Base-by-base conservation (phyloP, 2,888 invertebrate genomes). In the Brenthis hecate region DNA sequence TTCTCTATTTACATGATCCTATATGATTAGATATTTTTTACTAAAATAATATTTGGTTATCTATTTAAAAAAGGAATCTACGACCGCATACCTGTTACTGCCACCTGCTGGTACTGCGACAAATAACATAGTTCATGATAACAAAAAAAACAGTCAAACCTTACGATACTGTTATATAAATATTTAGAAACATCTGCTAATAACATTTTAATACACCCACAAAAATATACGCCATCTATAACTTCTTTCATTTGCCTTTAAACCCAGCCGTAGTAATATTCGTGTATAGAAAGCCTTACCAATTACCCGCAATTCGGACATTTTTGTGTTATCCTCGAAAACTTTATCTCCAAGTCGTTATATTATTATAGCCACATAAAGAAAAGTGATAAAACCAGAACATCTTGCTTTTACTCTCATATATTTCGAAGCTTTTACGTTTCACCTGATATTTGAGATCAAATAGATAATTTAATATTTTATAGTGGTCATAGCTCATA, bases 381-480 rank as follows among this genome's bases (percentile, higher is more conserved):
- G 66, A 65, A 61, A 67, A 57, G 65, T 70, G 66, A 73, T 80
- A 74, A 75, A 73, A 69, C 75, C 72, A 78, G 79, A 80, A 76
- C 85, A 82, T 84, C 80, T 80, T 81, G 81, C 68, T 64, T 78
- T 74, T 75, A 78, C 79, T 78, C 81, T 81, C 79, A 81, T 81
- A 83, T 81, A 65, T 66, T 56, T 56, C 48, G 36, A 68, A 55
- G 56, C 65, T 71, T 71, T 71, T 69, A 71, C 56, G 62, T 55
- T 65, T 65, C 54, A 71, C 65, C 65, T 71, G 71, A 65, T 69
- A 56, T 69, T 62, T 58, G 62, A 62, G 65, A 69, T 55, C 69
- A 13, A 58, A 58, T 58, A 32, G 51, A 61, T 66, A 69, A 63
- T 69, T 58, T 58, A 71, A 65, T 68, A 70, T 65, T 68, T 68